phyloP scores from a whole-genome alignment of 1,140 invertebrate species.

The Drosophila leontia region DNA sequence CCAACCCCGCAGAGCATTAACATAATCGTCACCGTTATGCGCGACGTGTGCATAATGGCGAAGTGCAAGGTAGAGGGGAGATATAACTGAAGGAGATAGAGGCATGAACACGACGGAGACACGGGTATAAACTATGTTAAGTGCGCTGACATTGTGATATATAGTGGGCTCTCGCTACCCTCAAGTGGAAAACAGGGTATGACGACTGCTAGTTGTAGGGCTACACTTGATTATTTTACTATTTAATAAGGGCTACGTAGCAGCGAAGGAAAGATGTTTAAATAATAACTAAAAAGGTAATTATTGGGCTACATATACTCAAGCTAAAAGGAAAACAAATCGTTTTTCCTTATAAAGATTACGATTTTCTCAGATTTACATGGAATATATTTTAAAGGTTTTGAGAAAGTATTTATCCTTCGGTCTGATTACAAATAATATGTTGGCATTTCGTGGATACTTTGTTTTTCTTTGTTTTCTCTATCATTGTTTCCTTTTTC shows the following conservation, averaged over 20 bases:
- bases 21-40: constrained; percentile 83
- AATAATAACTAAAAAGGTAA: too few species aligned
- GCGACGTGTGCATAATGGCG: constrained; percentile 79
- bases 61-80: constrained; percentile 9
- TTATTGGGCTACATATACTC: background rate
- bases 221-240: constrained; percentile 7
- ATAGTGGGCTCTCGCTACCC: constrained; percentile 52
- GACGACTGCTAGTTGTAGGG: background rate
- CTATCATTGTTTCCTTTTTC: constrained; percentile 26
- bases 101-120: constrained; percentile 37
- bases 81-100: background rate
- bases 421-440: background rate
- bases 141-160: constrained; percentile 80
- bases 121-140: constrained; percentile 76
- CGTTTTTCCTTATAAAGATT: background rate
- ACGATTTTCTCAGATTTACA: background rate
- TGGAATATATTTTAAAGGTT: too few species aligned
- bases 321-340: background rate
- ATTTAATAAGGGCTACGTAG: background rate
- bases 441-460: background rate
- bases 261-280: background rate
- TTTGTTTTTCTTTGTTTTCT: constrained; percentile 8
- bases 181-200: constrained; percentile 6
- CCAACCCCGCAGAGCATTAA: constrained; percentile 61
- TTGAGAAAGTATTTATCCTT: background rate